A percentile compares a stretch with the other conserved stretches of the same genome.
These are phyloP conservation scores for Grammomys dolichurus DNA, from an alignment of 2,113 vertebrate species.

Conservation along the genomic window DNA sequence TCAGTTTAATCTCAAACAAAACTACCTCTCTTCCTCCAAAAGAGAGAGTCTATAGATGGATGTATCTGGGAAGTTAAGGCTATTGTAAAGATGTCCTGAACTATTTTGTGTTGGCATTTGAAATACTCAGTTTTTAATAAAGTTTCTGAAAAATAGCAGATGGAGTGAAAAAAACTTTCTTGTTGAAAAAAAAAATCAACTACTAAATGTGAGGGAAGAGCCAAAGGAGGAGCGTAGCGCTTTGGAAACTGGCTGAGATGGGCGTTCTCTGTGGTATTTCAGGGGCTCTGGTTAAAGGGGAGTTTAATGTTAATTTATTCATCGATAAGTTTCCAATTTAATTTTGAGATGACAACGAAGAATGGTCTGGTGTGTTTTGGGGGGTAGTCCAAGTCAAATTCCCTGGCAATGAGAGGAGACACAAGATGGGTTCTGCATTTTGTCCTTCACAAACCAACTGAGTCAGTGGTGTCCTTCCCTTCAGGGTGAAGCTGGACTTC, in stretches of 20 bases:
- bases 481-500: slow-evolving; percentile 90
- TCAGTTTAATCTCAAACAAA: slow-evolving; percentile 42
- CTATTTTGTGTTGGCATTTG: slow-evolving; percentile 65
- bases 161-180: slow-evolving; percentile 67
- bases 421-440: neutral
- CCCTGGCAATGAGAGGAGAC: neutral
- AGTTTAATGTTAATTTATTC: slow-evolving; percentile 64
- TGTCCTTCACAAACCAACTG: neutral
- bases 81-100: slow-evolving; percentile 61
- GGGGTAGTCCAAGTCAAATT: neutral
- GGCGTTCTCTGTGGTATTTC: slow-evolving; percentile 56
- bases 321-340: slow-evolving; percentile 45
- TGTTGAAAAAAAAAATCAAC: slow-evolving; percentile 17
- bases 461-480: slow-evolving; percentile 35
- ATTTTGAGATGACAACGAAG: slow-evolving; percentile 40
- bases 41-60: slow-evolving; percentile 43
- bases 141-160: slow-evolving; percentile 74
- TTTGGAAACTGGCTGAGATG: slow-evolving; percentile 62
- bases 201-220: slow-evolving; percentile 34
- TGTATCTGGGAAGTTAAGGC: slow-evolving; percentile 36
- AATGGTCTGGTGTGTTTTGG: slow-evolving; percentile 19
- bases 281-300: slow-evolving; percentile 51
- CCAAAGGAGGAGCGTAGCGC: slow-evolving; percentile 59
- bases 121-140: slow-evolving; percentile 67
- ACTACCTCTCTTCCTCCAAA: neutral